Evolutionary conservation across 1,140 invertebrate genomes (phyloP), one percentile per base, ranked within the genome.

Genomic region (Drosophila repletoides): DNA sequence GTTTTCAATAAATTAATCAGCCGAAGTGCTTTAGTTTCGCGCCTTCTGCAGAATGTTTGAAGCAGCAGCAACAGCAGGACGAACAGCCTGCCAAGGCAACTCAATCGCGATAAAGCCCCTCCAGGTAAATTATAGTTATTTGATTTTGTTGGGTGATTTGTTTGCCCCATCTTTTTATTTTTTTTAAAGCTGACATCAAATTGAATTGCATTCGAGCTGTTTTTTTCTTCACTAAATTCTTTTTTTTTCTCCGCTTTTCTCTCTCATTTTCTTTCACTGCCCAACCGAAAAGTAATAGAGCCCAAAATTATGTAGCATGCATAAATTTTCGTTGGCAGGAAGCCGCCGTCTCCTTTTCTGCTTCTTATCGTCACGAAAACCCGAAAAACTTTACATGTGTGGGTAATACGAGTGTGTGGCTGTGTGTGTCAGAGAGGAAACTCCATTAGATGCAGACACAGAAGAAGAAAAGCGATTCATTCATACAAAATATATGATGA

Each of bases 61-160:
- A 49, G 26, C 19, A 28, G 41, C 40, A 49, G 53, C 5, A 68
- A 26, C 41, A 52, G 49, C 59, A 56, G 34, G 7, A 22, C 15
- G 31, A 22, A 4, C 33, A 17, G 15, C 22, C 22, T n/a, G 19
- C 38, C 51, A 34, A 55, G 77, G 64, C 73, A 84, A 79, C 80
- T 74, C 79, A 84, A 84, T 84, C 71, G 79, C 66, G 79, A 84
- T 84, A 84, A 83, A 83, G 79, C 74, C 55, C n/a, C 59, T 26
- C 53, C 80, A 72, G 80, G 74, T 84, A 81, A 84, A 86, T 86
- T 86, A 84, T 84, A 84, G 79, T 84, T 86, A 86, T 84, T 84
- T 84, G 79, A 84, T 84, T 84, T 84, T 79, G 60, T 80, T 84
- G 60, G 70, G 77, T 83, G 77, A 83, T 83, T 83, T 83, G 77